phyloP scores from a whole-genome alignment of 1,140 invertebrate genomes.

The Drosophila varians region DNA sequence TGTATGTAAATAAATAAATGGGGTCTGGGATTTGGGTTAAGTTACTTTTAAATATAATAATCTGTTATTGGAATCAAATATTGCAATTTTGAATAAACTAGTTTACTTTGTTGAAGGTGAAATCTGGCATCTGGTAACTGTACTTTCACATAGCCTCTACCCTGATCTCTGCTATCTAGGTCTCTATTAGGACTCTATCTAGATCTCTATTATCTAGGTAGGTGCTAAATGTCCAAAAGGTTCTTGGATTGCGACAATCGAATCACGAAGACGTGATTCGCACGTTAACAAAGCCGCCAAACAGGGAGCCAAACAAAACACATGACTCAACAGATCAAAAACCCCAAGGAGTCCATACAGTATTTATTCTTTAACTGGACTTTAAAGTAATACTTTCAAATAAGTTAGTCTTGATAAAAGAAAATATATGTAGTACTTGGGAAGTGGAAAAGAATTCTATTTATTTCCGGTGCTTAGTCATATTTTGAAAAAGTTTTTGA shows the following conservation, averaged over 20 bases:
- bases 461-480: too few relatives aligned
- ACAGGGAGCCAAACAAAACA: slow-evolving; percentile 2
- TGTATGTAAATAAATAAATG: not conserved
- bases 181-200: too few relatives aligned
- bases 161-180: slow-evolving; percentile 5
- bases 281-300: slow-evolving; percentile 33
- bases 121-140: not conserved
- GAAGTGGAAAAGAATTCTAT: not conserved
- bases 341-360: not conserved
- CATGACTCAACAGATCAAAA: slow-evolving; percentile 13
- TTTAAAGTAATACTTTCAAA: not conserved
- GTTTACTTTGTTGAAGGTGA: not conserved
- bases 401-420: not conserved
- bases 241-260: slow-evolving; percentile 24
- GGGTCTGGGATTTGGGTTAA: slow-evolving; percentile 25
- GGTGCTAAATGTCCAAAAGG: slow-evolving; percentile 47
- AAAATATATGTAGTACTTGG: too few relatives aligned
- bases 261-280: slow-evolving; percentile 50
- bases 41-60: too few relatives aligned
- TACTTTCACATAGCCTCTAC: not conserved
- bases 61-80: too few relatives aligned
- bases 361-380: not conserved
- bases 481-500: too few relatives aligned
- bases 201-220: slow-evolving; percentile 6
- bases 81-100: too few relatives aligned